A percentile compares a stretch with the other conserved stretches of the same genome.
Evolutionary conservation across 2,797 vertebrate genomes (phyloP).

Genomic region (Enteromius treurensis): DNA sequence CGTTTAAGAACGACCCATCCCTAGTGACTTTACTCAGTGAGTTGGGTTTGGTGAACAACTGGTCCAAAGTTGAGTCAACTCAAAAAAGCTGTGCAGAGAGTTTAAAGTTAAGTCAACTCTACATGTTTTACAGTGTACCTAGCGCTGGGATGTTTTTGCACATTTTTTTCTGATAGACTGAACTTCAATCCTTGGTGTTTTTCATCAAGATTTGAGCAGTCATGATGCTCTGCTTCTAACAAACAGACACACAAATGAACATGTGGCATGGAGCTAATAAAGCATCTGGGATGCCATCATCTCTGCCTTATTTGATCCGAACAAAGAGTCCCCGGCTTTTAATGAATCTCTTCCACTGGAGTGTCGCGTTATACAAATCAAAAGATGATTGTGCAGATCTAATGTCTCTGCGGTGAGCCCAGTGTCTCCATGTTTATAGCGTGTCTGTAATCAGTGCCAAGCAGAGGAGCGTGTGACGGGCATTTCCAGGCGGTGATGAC

Average conservation of each 20-base stretch:
- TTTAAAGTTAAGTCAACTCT: no score
- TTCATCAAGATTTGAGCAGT: not conserved
- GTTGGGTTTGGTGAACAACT: no score
- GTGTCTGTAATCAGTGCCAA: constrained; percentile 50
- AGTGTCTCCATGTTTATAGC: constrained; percentile 36
- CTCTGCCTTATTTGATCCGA: constrained; percentile 43
- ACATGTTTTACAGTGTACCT: no score
- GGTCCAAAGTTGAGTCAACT: no score
- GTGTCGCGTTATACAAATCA: constrained; percentile 58
- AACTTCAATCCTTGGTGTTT: not conserved
- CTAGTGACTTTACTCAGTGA: no score
- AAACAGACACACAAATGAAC: not conserved
- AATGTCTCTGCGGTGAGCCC: constrained; percentile 67
- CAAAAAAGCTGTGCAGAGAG: no score
- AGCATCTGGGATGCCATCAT: constrained; percentile 30
- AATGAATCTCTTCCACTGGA: constrained; percentile 61
- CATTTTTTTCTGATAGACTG: not conserved
- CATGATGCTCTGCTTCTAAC: not conserved
- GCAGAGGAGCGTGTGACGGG: constrained; percentile 42
- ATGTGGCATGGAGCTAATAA: constrained; percentile 24
- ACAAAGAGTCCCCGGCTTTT: constrained; percentile 32
- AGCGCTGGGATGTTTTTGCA: no score
- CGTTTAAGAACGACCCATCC: no score
- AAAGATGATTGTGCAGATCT: constrained; percentile 57
- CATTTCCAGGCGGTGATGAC: constrained; percentile 63